phyloP scores from a whole-genome alignment of 2,888 invertebrate genomes.

The Rotaria macrura region DNA sequence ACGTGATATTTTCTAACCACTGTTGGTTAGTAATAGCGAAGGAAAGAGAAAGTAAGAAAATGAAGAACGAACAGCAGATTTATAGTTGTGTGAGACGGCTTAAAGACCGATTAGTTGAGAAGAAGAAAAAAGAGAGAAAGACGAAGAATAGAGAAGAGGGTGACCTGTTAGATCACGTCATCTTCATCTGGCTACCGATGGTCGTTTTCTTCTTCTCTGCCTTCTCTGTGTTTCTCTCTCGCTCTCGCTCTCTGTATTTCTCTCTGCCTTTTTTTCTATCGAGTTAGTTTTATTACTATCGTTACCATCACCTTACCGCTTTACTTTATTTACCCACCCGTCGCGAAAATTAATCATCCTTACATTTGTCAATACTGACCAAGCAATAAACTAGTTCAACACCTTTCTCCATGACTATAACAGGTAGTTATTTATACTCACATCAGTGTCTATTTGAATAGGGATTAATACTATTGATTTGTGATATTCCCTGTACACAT shows the following conservation, averaged over 20 bases:
- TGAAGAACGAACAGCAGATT: neutral
- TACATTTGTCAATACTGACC: neutral
- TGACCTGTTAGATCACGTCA: conserved; percentile 3
- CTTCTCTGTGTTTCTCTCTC: neutral
- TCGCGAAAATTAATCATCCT: neutral
- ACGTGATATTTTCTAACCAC: neutral
- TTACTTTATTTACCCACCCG: neutral
- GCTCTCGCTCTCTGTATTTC: neutral
- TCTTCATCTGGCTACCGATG: neutral
- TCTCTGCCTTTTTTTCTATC: neutral
- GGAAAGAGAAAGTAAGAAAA: neutral
- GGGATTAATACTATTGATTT: neutral
- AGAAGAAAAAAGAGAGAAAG: neutral
- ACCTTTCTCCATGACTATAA: neutral
- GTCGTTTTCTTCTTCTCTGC: neutral
- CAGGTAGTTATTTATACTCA: neutral
- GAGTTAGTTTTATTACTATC: neutral
- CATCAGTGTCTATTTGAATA: neutral
- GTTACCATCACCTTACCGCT: neutral
- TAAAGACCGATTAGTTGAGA: neutral
- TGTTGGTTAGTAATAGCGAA: neutral
- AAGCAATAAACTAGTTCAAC: neutral
- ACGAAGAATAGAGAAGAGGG: neutral
- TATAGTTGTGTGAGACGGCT: neutral
- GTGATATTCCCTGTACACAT: neutral